Conservation (phyloP, 2,113 vertebrate species). For the Oceanites oceanicus region DNA sequence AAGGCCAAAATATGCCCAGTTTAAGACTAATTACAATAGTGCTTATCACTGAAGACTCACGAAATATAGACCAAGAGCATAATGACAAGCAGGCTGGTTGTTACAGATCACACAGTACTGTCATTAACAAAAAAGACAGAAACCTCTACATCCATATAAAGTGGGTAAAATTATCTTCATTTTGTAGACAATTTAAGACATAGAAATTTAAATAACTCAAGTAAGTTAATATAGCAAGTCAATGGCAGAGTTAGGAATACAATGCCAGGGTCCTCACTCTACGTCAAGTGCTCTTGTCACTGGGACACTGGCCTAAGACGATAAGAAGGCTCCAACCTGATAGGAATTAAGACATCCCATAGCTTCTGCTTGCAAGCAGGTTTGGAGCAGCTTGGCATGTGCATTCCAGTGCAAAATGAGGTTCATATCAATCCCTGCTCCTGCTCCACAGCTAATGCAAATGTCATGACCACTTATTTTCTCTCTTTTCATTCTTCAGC, state of each 20-base stretch:
- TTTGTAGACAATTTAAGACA: not conserved
- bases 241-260: not conserved
- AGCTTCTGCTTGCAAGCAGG: not conserved
- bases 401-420: not conserved
- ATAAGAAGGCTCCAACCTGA: not conserved
- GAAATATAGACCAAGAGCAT: not conserved
- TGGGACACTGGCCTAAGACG: not conserved
- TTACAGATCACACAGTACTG: not conserved
- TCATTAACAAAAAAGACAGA: not conserved
- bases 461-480: not conserved
- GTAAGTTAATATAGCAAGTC: not conserved
- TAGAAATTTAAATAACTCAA: not conserved
- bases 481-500: not conserved
- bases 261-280: not conserved
- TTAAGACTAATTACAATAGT: conserved; percentile 18
- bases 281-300: fast-evolving
- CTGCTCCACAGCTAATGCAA: not conserved
- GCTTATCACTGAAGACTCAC: not conserved
- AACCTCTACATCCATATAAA: not conserved
- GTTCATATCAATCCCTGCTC: not conserved
- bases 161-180: not conserved
- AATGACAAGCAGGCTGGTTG: not conserved
- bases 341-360: not conserved
- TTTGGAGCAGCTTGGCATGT: not conserved
- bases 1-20: not conserved